A percentile compares a stretch with the other conserved stretches of the same genome.
Conservation (phyloP, 2,888 invertebrate species). For the Diarsia rubi region DNA sequence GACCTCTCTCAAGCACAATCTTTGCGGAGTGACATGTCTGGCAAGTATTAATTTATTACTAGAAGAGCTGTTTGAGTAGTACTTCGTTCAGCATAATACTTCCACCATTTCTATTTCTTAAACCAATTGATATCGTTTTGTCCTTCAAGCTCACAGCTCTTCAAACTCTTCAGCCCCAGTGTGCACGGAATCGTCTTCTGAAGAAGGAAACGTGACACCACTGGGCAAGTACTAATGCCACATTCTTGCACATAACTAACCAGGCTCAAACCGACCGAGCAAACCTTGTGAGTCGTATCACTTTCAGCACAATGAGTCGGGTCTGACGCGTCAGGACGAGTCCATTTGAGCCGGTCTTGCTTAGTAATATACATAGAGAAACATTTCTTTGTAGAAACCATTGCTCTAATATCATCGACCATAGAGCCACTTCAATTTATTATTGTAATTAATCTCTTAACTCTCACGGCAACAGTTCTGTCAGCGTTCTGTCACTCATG, state of each 20-base stretch:
- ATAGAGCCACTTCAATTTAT: neutral
- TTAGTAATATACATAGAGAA: too few species aligned
- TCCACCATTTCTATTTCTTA: neutral
- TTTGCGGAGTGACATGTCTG: neutral
- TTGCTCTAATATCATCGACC: neutral
- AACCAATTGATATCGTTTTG: neutral
- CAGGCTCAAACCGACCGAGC: neutral
- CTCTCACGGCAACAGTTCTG: neutral
- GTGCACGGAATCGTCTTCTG: neutral
- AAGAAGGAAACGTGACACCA: neutral
- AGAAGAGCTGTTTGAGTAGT: neutral
- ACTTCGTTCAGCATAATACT: neutral
- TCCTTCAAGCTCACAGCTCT: neutral
- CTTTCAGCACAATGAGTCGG: neutral
- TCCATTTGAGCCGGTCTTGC: neutral
- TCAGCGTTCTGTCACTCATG: neutral
- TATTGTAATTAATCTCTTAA: neutral
- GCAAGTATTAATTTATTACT: neutral
- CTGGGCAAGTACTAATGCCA: neutral
- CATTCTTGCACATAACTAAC: neutral
- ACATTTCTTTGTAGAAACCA: too few species aligned
- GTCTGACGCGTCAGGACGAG: neutral
- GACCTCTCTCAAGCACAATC: neutral
- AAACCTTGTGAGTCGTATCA: neutral
- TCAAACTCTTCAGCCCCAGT: neutral